These are phyloP conservation scores for Heliconius hermathena DNA, from an alignment of 1,140 invertebrate species.

Conservation along the genomic window DNA sequence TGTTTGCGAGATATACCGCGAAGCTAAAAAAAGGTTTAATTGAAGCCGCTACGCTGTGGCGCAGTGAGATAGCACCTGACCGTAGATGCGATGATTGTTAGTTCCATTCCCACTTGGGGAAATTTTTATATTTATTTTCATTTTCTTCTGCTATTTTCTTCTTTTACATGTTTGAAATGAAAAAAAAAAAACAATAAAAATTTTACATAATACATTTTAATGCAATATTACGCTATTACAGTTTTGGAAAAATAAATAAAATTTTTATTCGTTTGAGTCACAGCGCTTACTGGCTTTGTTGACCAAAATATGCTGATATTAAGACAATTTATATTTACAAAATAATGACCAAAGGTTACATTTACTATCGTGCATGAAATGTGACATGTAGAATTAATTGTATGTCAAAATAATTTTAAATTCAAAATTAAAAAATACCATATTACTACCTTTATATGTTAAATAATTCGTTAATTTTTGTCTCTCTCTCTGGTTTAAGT, in stretches of 20 bases:
- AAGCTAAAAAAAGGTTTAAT: too few relatives aligned
- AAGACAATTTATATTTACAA: constrained; percentile 44
- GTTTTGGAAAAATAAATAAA: constrained; percentile 54
- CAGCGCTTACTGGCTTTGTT: constrained; percentile 46
- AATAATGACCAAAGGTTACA: constrained; percentile 6
- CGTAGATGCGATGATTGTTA: too few relatives aligned
- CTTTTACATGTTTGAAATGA: neutral
- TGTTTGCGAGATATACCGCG: too few relatives aligned
- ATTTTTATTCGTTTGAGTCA: constrained; percentile 44
- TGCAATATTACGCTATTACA: constrained; percentile 48
- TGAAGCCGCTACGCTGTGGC: too few relatives aligned
- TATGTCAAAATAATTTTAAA: neutral
- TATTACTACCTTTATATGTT: neutral
- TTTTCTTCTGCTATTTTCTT: too few relatives aligned
- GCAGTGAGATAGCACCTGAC: too few relatives aligned
- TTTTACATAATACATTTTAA: constrained; percentile 49
- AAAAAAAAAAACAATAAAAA: constrained; percentile 47
- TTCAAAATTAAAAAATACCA: neutral
- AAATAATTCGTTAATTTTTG: neutral
- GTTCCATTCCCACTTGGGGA: too few relatives aligned
- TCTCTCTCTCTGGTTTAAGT: too few relatives aligned
- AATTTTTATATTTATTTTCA: too few relatives aligned
- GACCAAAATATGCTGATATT: constrained; percentile 34
- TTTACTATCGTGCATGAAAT: neutral
- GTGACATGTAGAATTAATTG: neutral